Evolutionary conservation across 2,888 invertebrate genomes (phyloP).

Genomic region (Calliopum simillimum): DNA sequence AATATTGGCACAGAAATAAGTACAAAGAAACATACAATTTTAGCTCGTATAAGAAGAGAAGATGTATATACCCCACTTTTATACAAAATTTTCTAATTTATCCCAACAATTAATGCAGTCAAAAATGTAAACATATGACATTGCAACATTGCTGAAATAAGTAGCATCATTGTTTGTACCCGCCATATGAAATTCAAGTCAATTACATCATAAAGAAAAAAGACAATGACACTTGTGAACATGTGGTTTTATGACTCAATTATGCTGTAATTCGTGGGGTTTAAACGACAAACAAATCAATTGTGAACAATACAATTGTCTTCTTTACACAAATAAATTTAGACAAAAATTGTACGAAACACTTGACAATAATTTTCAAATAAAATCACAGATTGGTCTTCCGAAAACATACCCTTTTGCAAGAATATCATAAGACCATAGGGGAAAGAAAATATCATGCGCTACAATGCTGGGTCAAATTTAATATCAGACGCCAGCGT

Average conservation of each 20-base stretch:
- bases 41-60: too few species aligned
- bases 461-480: constrained; percentile 4
- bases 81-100: constrained; percentile 24
- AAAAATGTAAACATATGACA: too few species aligned
- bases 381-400: not conserved
- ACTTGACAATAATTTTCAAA: constrained; percentile 9
- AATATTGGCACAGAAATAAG: too few species aligned
- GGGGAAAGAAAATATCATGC: not conserved
- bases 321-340: not conserved
- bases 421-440: not conserved
- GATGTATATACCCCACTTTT: too few species aligned
- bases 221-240: constrained; percentile 55
- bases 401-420: not conserved
- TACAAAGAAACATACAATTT: too few species aligned
- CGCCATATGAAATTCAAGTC: too few species aligned
- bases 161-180: too few species aligned
- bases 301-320: constrained; percentile 54
- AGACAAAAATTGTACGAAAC: not conserved
- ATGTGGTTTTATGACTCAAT: constrained; percentile 67
- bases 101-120: constrained; percentile 10
- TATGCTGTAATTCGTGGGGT: constrained; percentile 62
- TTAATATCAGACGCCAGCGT: not conserved
- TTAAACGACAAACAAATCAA: constrained; percentile 43
- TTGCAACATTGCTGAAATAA: too few species aligned
- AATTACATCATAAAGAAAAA: too few species aligned